A percentile compares a stretch with the other conserved stretches of the same genome.
Conservation (phyloP, 1,140 invertebrate species). For the Euwallacea similis region DNA sequence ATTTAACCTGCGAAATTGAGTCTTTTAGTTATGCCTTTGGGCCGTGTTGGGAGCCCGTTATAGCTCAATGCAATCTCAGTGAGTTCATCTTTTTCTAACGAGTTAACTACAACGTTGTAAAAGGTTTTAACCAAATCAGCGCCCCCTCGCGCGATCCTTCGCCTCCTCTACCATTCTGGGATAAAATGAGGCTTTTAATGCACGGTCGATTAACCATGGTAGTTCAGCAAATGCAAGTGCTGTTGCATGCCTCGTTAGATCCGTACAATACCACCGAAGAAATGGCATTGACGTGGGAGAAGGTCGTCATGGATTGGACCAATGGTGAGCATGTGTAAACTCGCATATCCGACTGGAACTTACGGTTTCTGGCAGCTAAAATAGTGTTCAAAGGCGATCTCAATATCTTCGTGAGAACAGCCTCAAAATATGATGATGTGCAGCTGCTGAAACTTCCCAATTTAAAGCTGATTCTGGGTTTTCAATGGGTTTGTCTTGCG, state of each 20-base stretch:
- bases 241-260: constrained; percentile 92
- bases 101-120: constrained; percentile 3
- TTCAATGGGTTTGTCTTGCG: constrained; percentile 89
- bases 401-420: constrained; percentile 88
- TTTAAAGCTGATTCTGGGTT: constrained; percentile 80
- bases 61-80: constrained; percentile 92
- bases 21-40: constrained; percentile 92
- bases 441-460: constrained; percentile 88
- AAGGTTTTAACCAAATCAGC: constrained; percentile 72
- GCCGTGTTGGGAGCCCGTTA: constrained; percentile 97
- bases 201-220: constrained; percentile 91
- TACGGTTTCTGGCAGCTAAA: constrained; percentile 62
- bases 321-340: constrained; percentile 66
- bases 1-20: constrained; percentile 92
- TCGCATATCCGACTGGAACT: background rate
- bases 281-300: constrained; percentile 95
- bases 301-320: constrained; percentile 92
- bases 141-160: constrained; percentile 91
- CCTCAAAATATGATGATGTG: constrained; percentile 98
- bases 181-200: constrained; percentile 90
- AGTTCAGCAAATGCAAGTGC: constrained; percentile 81
- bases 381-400: constrained; percentile 85
- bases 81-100: constrained; percentile 47
- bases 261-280: constrained; percentile 99
- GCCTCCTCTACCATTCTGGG: constrained; percentile 93